These are phyloP conservation scores for Anagyrus pseudococci DNA, from an alignment of 2,888 invertebrate genomes.

Conservation along the genomic window DNA sequence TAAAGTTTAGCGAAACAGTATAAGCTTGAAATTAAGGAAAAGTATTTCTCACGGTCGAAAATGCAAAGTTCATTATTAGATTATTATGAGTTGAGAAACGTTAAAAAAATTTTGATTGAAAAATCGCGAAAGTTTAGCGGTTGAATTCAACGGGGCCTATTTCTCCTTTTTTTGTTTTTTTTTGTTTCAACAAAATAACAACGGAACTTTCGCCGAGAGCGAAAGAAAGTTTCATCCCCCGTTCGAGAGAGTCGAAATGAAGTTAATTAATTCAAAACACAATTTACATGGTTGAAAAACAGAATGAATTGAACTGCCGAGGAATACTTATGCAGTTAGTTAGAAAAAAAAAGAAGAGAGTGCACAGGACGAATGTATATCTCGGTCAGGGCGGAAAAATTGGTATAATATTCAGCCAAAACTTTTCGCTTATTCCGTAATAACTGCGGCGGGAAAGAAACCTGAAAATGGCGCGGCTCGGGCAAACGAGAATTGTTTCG, in stretches of 20 bases:
- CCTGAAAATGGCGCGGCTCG: not conserved
- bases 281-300: slow-evolving; percentile 25
- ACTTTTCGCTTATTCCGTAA: too few species aligned
- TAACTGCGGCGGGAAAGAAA: too few species aligned
- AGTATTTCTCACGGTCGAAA: too few species aligned
- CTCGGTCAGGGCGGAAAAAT: too few species aligned
- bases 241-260: slow-evolving; percentile 3
- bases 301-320: slow-evolving; percentile 17
- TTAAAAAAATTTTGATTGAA: not conserved
- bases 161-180: not conserved
- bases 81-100: too few species aligned
- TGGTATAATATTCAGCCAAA: too few species aligned
- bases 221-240: slow-evolving; percentile 21
- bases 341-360: not conserved
- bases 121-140: slow-evolving; percentile 10
- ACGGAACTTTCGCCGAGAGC: not conserved
- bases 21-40: too few species aligned
- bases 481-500: slow-evolving; percentile 22
- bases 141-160: slow-evolving; percentile 16
- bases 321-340: not conserved
- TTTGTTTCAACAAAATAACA: slow-evolving; percentile 16
- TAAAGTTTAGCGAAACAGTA: too few species aligned
- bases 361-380: not conserved
- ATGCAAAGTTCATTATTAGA: too few species aligned
- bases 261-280: slow-evolving; percentile 36